Evolutionary conservation across 2,888 invertebrate genomes (phyloP).

Genomic region (Cephus rjabovi): DNA sequence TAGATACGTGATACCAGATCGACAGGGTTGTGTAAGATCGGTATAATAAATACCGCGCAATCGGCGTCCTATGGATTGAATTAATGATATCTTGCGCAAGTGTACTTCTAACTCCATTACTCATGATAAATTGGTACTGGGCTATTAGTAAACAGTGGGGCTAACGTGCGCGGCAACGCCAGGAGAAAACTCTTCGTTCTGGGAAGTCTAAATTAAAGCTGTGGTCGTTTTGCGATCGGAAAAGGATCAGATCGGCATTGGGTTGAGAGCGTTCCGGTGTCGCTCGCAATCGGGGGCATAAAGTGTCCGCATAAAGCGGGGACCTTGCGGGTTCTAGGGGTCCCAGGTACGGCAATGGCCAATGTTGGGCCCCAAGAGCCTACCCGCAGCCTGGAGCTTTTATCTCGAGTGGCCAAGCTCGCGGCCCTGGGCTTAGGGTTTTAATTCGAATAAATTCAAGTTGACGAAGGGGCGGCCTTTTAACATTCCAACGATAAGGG

Average conservation of each 20-base stretch:
- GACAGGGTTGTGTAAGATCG: background rate
- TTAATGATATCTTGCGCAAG: background rate
- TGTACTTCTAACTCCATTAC: background rate
- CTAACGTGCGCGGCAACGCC: conserved; percentile 19
- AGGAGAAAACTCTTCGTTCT: conserved; percentile 32
- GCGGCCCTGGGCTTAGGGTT: conserved; percentile 51
- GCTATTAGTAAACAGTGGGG: conserved; percentile 28
- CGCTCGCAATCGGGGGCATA: conserved; percentile 66
- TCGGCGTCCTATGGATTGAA: background rate
- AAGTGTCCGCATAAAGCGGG: conserved; percentile 63
- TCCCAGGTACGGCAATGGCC: conserved; percentile 38
- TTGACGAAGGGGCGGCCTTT: conserved; percentile 64
- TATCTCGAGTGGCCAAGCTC: conserved; percentile 52
- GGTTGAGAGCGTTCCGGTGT: conserved; percentile 66
- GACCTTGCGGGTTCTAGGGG: conserved; percentile 31
- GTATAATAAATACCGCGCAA: background rate
- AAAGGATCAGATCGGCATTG: conserved; percentile 50
- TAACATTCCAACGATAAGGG: conserved; percentile 64
- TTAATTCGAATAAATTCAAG: conserved; percentile 65
- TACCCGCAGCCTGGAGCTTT: conserved; percentile 35
- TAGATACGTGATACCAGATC: background rate
- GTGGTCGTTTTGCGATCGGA: conserved; percentile 55
- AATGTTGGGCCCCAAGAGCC: conserved; percentile 23
- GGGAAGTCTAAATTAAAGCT: conserved; percentile 61
- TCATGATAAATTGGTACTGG: background rate